Percentiles rank a stretch among this genome's conserved stretches.
These are phyloP conservation scores for Coenobita brevimanus DNA, from an alignment of 1,140 invertebrate species.

Conservation along the genomic window DNA sequence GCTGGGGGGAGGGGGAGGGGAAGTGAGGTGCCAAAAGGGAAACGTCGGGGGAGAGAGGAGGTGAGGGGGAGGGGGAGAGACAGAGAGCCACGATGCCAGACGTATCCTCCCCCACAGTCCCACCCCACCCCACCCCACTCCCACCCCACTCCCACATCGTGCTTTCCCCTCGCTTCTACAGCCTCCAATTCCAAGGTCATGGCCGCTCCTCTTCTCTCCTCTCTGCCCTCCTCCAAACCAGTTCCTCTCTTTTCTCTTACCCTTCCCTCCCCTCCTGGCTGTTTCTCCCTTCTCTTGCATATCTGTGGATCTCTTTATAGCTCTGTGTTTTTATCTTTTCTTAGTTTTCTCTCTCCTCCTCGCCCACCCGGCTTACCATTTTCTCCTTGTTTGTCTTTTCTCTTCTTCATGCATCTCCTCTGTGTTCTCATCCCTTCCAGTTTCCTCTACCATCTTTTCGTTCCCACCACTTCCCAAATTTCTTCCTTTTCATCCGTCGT, in stretches of 20 bases:
- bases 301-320: not conserved
- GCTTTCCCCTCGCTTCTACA: too few relatives aligned
- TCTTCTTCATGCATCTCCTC: not conserved
- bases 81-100: too few relatives aligned
- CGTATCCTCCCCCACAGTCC: not conserved
- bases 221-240: not conserved
- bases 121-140: not conserved
- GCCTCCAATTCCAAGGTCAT: not conserved
- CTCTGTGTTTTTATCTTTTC: not conserved
- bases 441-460: too few relatives aligned
- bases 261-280: not conserved
- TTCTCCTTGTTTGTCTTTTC: not conserved
- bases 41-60: too few relatives aligned
- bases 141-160: too few relatives aligned
- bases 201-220: not conserved
- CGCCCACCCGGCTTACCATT: not conserved
- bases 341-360: not conserved
- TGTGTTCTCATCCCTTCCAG: not conserved
- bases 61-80: too few relatives aligned
- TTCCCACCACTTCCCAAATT: too few relatives aligned
- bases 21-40: too few relatives aligned
- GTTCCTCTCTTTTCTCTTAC: not conserved
- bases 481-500: not conserved
- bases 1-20: too few relatives aligned
- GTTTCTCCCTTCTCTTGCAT: conserved; percentile 10